A percentile compares a stretch with the other conserved stretches of the same genome.
Evolutionary conservation across 2,888 invertebrate genomes (phyloP).

Genomic region (Melinopterus prodromus): DNA sequence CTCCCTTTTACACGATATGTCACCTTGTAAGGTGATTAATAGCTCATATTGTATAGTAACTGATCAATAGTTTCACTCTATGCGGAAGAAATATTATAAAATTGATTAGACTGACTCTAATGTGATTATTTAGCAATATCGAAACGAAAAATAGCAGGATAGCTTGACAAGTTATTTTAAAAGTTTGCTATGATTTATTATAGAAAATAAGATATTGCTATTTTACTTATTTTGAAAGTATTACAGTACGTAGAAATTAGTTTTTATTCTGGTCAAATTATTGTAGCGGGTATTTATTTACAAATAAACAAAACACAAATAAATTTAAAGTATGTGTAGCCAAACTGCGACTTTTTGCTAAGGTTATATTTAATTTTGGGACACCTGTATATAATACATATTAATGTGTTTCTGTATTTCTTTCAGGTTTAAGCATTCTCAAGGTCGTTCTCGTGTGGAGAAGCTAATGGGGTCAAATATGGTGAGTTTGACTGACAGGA

Average conservation of each 20-base stretch:
- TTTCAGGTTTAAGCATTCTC: conserved; percentile 70
- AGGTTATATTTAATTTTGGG: too few relatives aligned
- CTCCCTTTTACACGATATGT: background rate
- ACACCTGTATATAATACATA: background rate
- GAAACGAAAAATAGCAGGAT: too few relatives aligned
- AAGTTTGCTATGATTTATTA: too few relatives aligned
- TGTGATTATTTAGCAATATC: too few relatives aligned
- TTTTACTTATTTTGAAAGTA: too few relatives aligned
- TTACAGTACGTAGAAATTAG: too few relatives aligned
- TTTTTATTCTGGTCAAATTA: too few relatives aligned
- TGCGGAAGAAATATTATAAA: background rate
- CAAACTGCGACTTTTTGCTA: too few relatives aligned
- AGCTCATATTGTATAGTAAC: background rate
- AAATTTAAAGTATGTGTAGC: too few relatives aligned
- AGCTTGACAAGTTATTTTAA: too few relatives aligned
- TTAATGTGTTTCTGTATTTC: background rate
- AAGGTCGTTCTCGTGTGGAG: conserved; percentile 71
- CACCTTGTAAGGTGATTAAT: background rate
- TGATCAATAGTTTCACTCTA: background rate
- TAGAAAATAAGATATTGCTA: too few relatives aligned
- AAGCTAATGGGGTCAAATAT: conserved; percentile 75
- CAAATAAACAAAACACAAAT: too few relatives aligned
- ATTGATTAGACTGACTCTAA: background rate
- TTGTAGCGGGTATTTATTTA: background rate
- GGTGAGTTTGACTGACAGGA: conserved; percentile 72